Base-by-base conservation (phyloP, 1,140 invertebrate species). In the Apocrypta bakeri region DNA sequence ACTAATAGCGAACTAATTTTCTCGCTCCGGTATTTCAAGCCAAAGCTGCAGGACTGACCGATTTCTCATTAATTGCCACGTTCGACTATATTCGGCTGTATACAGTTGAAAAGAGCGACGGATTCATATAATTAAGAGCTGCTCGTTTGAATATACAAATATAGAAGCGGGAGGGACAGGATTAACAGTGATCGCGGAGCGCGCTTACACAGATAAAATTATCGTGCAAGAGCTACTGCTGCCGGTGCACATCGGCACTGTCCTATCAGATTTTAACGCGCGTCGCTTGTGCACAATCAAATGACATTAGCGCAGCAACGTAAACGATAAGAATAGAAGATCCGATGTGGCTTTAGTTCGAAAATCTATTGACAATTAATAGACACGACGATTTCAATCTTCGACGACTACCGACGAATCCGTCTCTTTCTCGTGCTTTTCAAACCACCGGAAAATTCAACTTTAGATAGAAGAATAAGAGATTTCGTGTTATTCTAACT, bases 1-100 rank as follows among this genome's bases (percentile, higher is more conserved):
- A 21, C 2, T n/a, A 11, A n/a, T n/a, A 61, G 48, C 48, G 21
- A 37, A 2, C 21, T 61, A 31, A 31, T 64, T 27, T 42, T 42
- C 9, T 6, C 37, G 64, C 11, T 69, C 33, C 12, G 27, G 68
- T 79, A 79, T 79, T 79, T 79, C 78, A 72, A 79, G 78, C 29
- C 25, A 17, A 71, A 63, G 24, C 31, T n/a, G 25, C n/a, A 4
- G n/a, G 11, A 40, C 1, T 24, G 61, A 40, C 12, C 48, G 48
- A 56, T 56, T n/a, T 21, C 48, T 56, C 48, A n/a, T 56, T 56
- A 56, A 56, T n/a, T 2, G 48, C 48, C 7, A 17, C 2, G 17
- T 2, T 17, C 48, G 48, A 17, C 42, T 48, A 48, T 48, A 48
- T 48, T 48, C 42, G 42, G 42, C 40, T 2, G n/a, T n/a, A n/a